These are phyloP conservation scores for Girardinus metallicus DNA, from an alignment of 2,797 vertebrate genomes.

Conservation along the genomic window DNA sequence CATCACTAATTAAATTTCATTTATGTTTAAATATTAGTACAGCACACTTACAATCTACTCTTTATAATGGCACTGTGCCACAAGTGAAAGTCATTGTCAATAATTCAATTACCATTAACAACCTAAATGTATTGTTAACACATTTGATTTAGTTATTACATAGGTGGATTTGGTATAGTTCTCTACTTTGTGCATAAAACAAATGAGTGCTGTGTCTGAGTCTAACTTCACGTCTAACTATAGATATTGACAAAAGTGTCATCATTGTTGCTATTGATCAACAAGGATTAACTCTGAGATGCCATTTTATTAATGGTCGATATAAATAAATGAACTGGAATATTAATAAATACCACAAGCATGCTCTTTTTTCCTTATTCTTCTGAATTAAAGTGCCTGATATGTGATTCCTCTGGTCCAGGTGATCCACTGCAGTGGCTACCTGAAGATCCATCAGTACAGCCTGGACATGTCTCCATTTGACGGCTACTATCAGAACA, in stretches of 20 bases:
- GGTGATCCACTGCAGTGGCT: conserved; percentile 99
- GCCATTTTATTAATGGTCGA: not conserved
- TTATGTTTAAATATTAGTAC: not conserved
- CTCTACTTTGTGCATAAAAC: not conserved
- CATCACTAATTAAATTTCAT: not conserved
- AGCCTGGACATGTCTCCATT: conserved; percentile 98
- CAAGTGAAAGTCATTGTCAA: not conserved
- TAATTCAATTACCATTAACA: not conserved
- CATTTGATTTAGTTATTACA: not conserved
- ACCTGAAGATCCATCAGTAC: conserved; percentile 98
- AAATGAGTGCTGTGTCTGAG: too few species aligned
- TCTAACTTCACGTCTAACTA: not conserved
- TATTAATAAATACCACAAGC: not conserved
- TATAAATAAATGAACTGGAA: not conserved
- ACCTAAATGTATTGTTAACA: not conserved
- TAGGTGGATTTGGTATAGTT: not conserved
- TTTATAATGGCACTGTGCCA: conserved; percentile 1
- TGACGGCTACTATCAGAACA: conserved; percentile 97
- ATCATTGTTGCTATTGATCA: not conserved
- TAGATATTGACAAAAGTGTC: not conserved
- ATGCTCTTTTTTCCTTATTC: not conserved
- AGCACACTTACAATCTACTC: not conserved
- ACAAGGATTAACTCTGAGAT: not conserved
- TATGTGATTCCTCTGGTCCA: conserved; percentile 50
- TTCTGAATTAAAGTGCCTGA: not conserved